A percentile compares a stretch with the other conserved stretches of the same genome.
phyloP scores from a whole-genome alignment of 2,888 invertebrate species.

The Melieria crassipennis region DNA sequence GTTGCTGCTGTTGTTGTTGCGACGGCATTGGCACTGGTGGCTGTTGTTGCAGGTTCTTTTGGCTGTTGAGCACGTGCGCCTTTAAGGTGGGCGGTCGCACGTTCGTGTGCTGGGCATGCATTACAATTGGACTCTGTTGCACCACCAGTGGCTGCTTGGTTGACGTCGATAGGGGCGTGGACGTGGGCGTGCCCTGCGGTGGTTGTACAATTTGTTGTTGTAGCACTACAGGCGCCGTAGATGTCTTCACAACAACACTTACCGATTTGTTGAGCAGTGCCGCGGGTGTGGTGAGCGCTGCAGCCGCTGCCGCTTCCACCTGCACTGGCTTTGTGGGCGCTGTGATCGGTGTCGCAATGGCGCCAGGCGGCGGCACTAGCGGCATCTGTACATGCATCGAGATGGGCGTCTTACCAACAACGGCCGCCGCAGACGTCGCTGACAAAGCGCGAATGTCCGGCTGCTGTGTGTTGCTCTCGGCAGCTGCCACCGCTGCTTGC shows the following conservation, averaged over 20 bases:
- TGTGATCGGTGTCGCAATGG: slow-evolving; percentile 49
- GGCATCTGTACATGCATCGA: slow-evolving; percentile 12
- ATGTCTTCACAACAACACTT: slow-evolving; percentile 60
- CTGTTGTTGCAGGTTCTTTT: slow-evolving; percentile 58
- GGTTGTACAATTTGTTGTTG: slow-evolving; percentile 44
- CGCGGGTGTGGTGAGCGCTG: slow-evolving; percentile 41
- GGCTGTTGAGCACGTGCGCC: slow-evolving; percentile 72
- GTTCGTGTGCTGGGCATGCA: slow-evolving; percentile 62
- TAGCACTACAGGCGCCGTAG: slow-evolving; percentile 39
- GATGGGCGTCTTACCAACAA: slow-evolving; percentile 9
- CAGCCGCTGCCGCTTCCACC: slow-evolving; percentile 46
- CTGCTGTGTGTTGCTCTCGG: slow-evolving; percentile 32
- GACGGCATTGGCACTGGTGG: slow-evolving; percentile 38
- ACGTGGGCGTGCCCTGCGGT: slow-evolving; percentile 57
- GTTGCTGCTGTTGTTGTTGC: slow-evolving; percentile 35
- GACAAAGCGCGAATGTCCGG: not conserved
- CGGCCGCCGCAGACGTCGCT: slow-evolving; percentile 1
- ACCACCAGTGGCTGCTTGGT: slow-evolving; percentile 57
- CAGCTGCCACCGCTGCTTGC: slow-evolving; percentile 39
- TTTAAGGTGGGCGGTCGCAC: slow-evolving; percentile 70
- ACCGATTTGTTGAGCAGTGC: slow-evolving; percentile 54
- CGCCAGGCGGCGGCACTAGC: slow-evolving; percentile 18
- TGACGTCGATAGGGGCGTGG: slow-evolving; percentile 49
- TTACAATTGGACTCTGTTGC: slow-evolving; percentile 54
- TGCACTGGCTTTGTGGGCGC: slow-evolving; percentile 51